Evolutionary conservation across 2,888 invertebrate species (phyloP), one percentile per base, ranked within the genome.

Genomic region (Stenodera caucasica): DNA sequence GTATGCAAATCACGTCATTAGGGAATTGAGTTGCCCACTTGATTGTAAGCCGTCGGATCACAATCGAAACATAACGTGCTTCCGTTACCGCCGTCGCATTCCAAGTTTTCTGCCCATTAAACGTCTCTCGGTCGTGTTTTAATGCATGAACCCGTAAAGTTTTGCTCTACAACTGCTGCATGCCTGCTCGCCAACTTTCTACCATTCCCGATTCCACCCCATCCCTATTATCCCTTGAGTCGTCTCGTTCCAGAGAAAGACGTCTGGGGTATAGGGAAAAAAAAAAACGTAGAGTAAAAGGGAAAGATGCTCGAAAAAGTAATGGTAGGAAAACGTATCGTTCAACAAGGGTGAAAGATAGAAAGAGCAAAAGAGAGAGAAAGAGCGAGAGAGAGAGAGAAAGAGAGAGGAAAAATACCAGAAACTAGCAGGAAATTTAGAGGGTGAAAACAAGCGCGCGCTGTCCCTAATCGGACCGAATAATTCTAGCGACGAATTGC

Each of bases 401-500:
- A 7, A 30, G 30, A 7, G 30, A 30, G 30, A 30, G 9, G 26
- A 4, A 26, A 26, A 4, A 26, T 26, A 26, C n/a, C 6, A 40
- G 40, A 40, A 40, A 40, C 40, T 11, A 45, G 21, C 7, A 21
- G 45, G 45, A 45, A 45, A 45, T 45, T 45, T 45, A 45, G 45
- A 45, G 45, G 45, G 45, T 45, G 45, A 45, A 45, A 45, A 45
- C 45, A 45, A 45, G 45, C 45, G 18, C 37, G 9, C 40, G 9
- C 45, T 4, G 21, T 11, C 21, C 45, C 45, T 45, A 45, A 45
- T 45, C 45, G 45, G 21, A 45, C 21, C 45, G 45, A 21, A 45
- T 45, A 45, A 45, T 45, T 45, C 21, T 45, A 45, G 45, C 45
- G 45, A 45, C 45, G 45, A 45, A 45, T 45, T 45, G 45, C 45